Base-by-base conservation (phyloP, 2,888 invertebrate species). In the Agrotis exclamationis region DNA sequence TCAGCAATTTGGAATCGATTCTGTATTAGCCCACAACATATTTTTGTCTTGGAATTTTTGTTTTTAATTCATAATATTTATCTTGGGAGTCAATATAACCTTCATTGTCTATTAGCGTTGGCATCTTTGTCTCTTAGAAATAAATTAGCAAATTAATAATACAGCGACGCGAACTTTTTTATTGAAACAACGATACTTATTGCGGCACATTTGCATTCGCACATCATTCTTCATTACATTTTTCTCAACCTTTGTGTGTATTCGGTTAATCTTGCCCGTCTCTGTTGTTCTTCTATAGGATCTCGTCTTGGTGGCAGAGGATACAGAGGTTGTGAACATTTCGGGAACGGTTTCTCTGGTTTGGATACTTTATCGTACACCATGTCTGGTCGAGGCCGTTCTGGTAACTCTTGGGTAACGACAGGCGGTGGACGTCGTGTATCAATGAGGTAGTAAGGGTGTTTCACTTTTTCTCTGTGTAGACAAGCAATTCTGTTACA, bases 381-480 rank as follows among this genome's bases (percentile, higher is more conserved):
- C 33, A 48, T 3, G 1, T 68, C 76, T 11, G 76, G 53, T 14
- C 48, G 44, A 2, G 56, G 16, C 2, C 50, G 22, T 5, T 9
- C 75, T 44, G 74, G 92, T 88, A 18, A 53, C 14, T 88, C 85
- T 62, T 88, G 86, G 50, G 87, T 86, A 2, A 92, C 91, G 0
- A 76, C 47, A 65, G 92, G 93, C 11, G 90, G 88, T 16, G 45
- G 22, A 85, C 78, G 22, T 6, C 66, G 60, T 65, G 1, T 45
- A 6, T 13, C 33, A 16, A 81, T 14, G 13, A 45, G 13, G 54
- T 6, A 76, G 72, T 13, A 91, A 51, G 1, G 87, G 86, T 11
- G 87, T 66, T 93, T 95, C 0, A 95, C 86, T 81, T 78, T 92
- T 62, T 94, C 93, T n/a, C 90, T 87, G 68, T 93, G 93, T 20